Base-by-base conservation (phyloP, 2,888 invertebrate genomes). In the Conistra vaccinii region DNA sequence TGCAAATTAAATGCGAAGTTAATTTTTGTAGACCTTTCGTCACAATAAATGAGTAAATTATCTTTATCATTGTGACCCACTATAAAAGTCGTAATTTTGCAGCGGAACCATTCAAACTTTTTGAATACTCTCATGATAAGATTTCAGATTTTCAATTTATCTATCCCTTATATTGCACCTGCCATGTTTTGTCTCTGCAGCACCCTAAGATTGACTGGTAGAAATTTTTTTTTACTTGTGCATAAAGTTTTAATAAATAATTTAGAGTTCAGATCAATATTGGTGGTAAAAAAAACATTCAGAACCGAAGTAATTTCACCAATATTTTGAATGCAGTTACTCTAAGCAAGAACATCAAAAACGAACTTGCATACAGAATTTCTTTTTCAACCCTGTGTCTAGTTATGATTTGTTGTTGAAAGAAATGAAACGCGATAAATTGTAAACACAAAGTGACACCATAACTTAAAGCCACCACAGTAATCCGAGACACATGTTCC, bases 401-500 rank as follows among this genome's bases (percentile, higher is more conserved):
- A 35, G 2, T 32, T 32, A 3, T n/a, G 10, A n/a, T 35, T 51
- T 17, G 9, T 17, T 7, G 6, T 29, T 7, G 1, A 51, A 51
- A 51, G 23, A 29, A 68, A n/a, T 14, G 9, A 29, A 69, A 3
- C 23, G 17, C 29, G 20, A 55, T 20, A 32, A 3, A 32, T 42
- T 29, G n/a, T 14, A 69, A 48, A 48, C 62, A 45, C 42, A 42
- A 73, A 42, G 10, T 42, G 35, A 57, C 32, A 51, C n/a, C 39
- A n/a, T n/a, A 51, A 42, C 32, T 23, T 23, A 26, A 67, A 76
- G 29, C n/a, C 32, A 35, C 26, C 26, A 32, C 20, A 48, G 29
- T 42, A 71, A 70, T 60, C 53, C 45, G 1, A 35, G 26, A 82
- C 82, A 80, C 58, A 65, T 65, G 82, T 69, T 42, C 7, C 14